A percentile compares a stretch with the other conserved stretches of the same genome.
Evolutionary conservation across 2,797 vertebrate genomes (phyloP).

Genomic region (Neomorphus geoffroyi): DNA sequence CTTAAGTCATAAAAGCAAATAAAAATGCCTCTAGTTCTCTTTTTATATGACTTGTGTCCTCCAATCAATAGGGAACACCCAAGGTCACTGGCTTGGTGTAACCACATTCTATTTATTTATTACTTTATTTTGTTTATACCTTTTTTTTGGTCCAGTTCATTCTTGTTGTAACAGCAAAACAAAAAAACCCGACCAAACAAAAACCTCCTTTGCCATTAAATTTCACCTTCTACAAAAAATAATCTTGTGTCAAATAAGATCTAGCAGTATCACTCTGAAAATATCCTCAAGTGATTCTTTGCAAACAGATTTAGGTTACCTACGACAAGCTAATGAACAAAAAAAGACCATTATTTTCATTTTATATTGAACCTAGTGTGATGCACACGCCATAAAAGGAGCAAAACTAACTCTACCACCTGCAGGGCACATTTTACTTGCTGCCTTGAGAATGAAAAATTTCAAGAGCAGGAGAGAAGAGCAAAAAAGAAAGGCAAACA

Average conservation of each 20-base stretch:
- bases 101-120: neutral
- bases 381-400: neutral
- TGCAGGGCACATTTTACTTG: neutral
- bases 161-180: neutral
- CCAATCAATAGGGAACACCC: neutral
- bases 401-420: neutral
- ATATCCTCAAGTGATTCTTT: neutral
- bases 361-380: neutral
- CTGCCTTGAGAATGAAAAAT: neutral
- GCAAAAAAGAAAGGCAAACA: neutral
- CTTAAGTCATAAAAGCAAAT: neutral
- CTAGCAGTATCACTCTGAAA: neutral
- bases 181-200: neutral
- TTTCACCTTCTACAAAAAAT: neutral
- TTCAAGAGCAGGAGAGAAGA: neutral
- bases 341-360: neutral
- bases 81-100: neutral
- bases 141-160: neutral
- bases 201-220: neutral
- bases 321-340: neutral
- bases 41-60: neutral
- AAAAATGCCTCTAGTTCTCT: neutral
- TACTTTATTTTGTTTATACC: neutral
- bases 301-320: neutral
- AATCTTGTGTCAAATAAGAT: neutral